A percentile compares a stretch with the other conserved stretches of the same genome.
These are phyloP conservation scores for Gastrophryne carolinensis DNA, from an alignment of 2,797 vertebrate genomes.

Conservation along the genomic window DNA sequence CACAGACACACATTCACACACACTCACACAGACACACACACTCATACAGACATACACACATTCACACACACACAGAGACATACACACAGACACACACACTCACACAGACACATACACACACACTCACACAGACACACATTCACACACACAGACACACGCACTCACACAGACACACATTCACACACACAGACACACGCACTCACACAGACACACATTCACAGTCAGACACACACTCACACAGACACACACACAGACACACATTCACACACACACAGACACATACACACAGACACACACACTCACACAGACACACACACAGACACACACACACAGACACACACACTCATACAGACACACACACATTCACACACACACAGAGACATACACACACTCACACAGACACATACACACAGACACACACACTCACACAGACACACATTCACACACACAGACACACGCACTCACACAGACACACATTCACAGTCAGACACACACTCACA, in stretches of 20 bases:
- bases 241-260: neutral
- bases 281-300: neutral
- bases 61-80: neutral
- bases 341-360: too few relatives aligned
- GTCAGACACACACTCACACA: neutral
- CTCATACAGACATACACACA: neutral
- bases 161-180: too few relatives aligned
- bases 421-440: too few relatives aligned
- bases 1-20: too few relatives aligned
- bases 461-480: too few relatives aligned
- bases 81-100: too few relatives aligned
- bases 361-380: neutral
- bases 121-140: too few relatives aligned
- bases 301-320: neutral
- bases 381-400: neutral
- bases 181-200: neutral
- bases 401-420: too few relatives aligned
- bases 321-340: neutral
- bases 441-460: neutral
- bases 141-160: too few relatives aligned
- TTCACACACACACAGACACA: too few relatives aligned
- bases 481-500: neutral
- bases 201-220: too few relatives aligned
- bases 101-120: neutral
- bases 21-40: too few relatives aligned